Evolutionary conservation across 2,797 vertebrate species (phyloP).

Genomic region (Cossypha caffra): DNA sequence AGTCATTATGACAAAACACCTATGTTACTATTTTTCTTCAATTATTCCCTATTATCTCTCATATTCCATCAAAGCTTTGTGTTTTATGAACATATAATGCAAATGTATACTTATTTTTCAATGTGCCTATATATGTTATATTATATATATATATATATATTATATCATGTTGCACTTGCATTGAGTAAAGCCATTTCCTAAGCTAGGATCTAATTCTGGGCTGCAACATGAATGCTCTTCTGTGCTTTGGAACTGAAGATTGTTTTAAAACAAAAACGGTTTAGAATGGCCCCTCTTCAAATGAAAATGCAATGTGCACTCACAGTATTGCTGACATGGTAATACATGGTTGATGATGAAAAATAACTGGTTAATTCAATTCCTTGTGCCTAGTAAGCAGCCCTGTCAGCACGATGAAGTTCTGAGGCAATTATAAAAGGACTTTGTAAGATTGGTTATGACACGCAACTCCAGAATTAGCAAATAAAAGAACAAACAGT

Average conservation of each 20-base stretch:
- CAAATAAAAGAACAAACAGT: background rate
- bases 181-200: background rate
- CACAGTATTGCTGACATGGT: constrained; percentile 6
- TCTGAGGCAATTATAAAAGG: background rate
- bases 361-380: constrained; percentile 28
- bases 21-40: background rate
- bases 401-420: constrained; percentile 15
- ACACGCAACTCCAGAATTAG: background rate
- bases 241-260: background rate
- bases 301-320: background rate
- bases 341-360: constrained; percentile 17
- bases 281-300: background rate
- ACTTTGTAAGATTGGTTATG: background rate
- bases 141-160: background rate
- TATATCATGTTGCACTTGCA: background rate
- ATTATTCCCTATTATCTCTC: background rate
- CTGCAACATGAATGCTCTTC: background rate
- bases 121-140: background rate
- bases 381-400: background rate
- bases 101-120: background rate
- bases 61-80: background rate
- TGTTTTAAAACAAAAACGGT: background rate
- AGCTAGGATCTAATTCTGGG: background rate
- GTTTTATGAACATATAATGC: background rate
- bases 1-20: background rate